These are phyloP conservation scores for Eupristina koningsbergeri DNA, from an alignment of 1,140 invertebrate genomes.

Conservation along the genomic window DNA sequence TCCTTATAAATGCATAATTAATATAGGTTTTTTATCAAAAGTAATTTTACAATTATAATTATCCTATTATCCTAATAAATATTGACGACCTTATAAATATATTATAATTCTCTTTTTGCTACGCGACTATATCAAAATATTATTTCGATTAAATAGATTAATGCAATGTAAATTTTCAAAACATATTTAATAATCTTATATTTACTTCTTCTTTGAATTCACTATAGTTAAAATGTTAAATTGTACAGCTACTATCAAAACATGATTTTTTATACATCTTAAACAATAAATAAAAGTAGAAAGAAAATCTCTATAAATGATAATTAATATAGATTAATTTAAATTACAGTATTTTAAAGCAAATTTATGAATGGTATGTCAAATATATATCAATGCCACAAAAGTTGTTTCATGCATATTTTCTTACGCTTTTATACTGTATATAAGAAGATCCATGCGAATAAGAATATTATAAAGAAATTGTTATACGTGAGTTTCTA, in stretches of 20 bases:
- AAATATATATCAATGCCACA: conserved; percentile 15
- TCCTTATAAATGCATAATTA: too few species aligned
- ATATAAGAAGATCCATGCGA: conserved; percentile 40
- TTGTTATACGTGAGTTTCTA: conserved; percentile 27
- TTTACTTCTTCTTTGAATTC: too few species aligned
- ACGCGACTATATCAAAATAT: neutral
- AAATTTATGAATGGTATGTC: neutral
- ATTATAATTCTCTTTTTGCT: too few species aligned
- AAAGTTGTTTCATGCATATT: neutral
- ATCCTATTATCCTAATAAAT: too few species aligned
- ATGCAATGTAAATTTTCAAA: too few species aligned
- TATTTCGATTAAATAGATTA: neutral
- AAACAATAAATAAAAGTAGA: neutral
- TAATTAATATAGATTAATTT: neutral
- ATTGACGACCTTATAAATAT: too few species aligned
- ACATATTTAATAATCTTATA: too few species aligned
- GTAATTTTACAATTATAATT: too few species aligned
- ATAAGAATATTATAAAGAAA: conserved; percentile 39
- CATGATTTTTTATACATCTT: too few species aligned
- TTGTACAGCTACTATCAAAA: too few species aligned
- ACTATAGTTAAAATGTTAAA: too few species aligned
- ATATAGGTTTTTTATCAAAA: too few species aligned
- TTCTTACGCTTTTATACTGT: neutral
- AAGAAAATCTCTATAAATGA: neutral
- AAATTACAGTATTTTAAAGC: neutral